phyloP scores from a whole-genome alignment of 2,113 vertebrate species.

The Ranitomeya variabilis region DNA sequence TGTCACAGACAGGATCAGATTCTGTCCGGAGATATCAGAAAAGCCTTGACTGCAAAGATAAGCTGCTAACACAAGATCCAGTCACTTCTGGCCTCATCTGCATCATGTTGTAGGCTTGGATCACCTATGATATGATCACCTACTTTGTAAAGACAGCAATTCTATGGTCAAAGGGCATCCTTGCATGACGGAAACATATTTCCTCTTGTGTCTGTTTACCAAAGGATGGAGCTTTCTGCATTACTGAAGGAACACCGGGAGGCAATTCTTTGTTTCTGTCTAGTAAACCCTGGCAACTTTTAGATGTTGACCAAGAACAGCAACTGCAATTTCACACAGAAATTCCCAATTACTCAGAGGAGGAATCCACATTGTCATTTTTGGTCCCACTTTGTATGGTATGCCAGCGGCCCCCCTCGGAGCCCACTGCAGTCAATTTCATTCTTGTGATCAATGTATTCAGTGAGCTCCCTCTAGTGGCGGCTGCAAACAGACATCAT shows the following conservation, averaged over 20 bases:
- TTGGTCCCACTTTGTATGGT: too few species aligned
- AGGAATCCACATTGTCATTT: neutral
- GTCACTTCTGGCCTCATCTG: neutral
- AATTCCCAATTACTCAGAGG: neutral
- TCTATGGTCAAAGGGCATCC: neutral
- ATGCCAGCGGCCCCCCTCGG: neutral
- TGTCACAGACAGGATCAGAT: too few species aligned
- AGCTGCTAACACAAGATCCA: neutral
- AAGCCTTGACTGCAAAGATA: too few species aligned
- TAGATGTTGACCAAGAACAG: too few species aligned
- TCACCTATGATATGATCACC: neutral
- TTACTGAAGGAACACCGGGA: neutral
- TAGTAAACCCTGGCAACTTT: neutral
- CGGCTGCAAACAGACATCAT: too few species aligned
- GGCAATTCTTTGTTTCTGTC: neutral
- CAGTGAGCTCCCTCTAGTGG: neutral
- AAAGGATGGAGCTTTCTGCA: neutral
- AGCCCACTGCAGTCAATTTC: neutral
- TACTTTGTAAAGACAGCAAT: neutral
- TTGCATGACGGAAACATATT: neutral
- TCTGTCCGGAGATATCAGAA: too few species aligned
- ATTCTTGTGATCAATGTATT: neutral
- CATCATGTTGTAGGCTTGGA: neutral
- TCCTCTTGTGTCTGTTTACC: neutral
- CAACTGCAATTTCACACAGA: neutral